Percentiles rank a stretch among this genome's conserved stretches.
Evolutionary conservation across 37 sponge, comb jelly and placozoan species (phyloP).

Genomic region (Ephydatia muelleri): DNA sequence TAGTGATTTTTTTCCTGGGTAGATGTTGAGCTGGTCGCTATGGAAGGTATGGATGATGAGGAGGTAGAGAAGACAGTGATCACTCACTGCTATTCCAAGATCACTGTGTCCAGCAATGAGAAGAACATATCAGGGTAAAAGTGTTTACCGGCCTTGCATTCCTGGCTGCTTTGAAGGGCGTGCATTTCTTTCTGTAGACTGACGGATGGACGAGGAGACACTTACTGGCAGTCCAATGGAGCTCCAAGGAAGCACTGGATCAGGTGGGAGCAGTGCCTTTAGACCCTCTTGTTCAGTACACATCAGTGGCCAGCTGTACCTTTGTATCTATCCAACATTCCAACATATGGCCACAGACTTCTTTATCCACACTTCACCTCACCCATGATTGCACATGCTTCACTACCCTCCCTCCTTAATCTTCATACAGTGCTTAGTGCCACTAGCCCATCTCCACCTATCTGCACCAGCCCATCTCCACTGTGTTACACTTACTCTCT

Average conservation of each 20-base stretch:
- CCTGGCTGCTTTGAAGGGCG: not conserved
- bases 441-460: too few species aligned
- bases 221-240: constrained; percentile 90
- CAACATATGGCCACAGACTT: not conserved
- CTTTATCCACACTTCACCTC: not conserved
- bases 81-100: constrained; percentile 56
- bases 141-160: not conserved
- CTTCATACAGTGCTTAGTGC: too few species aligned
- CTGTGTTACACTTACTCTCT: too few species aligned
- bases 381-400: not conserved
- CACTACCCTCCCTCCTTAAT: not conserved
- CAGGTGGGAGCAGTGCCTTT: constrained; percentile 23
- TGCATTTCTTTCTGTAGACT: constrained; percentile 22
- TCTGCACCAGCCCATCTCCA: too few species aligned
- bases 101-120: constrained; percentile 43
- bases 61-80: constrained; percentile 29
- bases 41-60: constrained; percentile 3
- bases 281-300: too few species aligned
- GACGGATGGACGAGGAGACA: constrained; percentile 34
- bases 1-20: not conserved
- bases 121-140: not conserved
- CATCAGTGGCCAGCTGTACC: not conserved
- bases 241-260: constrained; percentile 81
- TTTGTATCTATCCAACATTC: not conserved
- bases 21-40: not conserved